A percentile compares a stretch with the other conserved stretches of the same genome.
Evolutionary conservation across 2,113 vertebrate species (phyloP).

Genomic region (Eretmodus cyanostictus): DNA sequence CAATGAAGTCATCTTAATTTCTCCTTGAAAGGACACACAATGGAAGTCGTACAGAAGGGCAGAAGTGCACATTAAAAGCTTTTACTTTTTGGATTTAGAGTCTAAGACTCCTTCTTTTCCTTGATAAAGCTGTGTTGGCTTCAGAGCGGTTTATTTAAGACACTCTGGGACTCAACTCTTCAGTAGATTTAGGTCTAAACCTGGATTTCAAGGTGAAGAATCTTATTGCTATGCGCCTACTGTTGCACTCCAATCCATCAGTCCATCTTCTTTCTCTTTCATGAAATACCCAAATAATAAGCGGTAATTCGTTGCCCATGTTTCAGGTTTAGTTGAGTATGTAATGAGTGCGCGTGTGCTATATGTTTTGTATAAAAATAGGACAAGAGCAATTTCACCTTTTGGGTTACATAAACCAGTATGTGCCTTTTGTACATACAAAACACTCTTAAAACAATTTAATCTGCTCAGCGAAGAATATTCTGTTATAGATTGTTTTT

Average conservation of each 20-base stretch:
- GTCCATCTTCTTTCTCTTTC: constrained; percentile 20
- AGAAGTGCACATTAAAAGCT: not conserved
- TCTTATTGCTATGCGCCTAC: constrained; percentile 29
- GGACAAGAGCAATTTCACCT: not conserved
- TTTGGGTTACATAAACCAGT: not conserved
- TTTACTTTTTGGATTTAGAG: constrained; percentile 38
- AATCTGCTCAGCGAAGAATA: not conserved
- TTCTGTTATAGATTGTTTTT: not conserved
- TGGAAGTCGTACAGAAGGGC: constrained; percentile 7
- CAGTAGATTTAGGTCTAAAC: constrained; percentile 44
- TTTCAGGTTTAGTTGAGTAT: not conserved
- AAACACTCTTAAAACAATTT: not conserved
- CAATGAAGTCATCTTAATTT: constrained; percentile 11
- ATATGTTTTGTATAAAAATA: not conserved
- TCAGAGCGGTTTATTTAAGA: constrained; percentile 38
- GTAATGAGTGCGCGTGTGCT: not conserved
- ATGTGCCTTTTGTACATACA: not conserved
- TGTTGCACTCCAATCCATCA: constrained; percentile 27
- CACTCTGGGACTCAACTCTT: constrained; percentile 35
- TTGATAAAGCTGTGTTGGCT: constrained; percentile 10
- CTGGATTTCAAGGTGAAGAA: constrained; percentile 44
- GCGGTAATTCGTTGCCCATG: not conserved
- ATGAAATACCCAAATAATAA: constrained; percentile 22
- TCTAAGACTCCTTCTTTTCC: not conserved
- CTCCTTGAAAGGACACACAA: constrained; percentile 17